These are phyloP conservation scores for Bathynomus jamesi DNA, from an alignment of 1,140 invertebrate genomes.

Conservation along the genomic window DNA sequence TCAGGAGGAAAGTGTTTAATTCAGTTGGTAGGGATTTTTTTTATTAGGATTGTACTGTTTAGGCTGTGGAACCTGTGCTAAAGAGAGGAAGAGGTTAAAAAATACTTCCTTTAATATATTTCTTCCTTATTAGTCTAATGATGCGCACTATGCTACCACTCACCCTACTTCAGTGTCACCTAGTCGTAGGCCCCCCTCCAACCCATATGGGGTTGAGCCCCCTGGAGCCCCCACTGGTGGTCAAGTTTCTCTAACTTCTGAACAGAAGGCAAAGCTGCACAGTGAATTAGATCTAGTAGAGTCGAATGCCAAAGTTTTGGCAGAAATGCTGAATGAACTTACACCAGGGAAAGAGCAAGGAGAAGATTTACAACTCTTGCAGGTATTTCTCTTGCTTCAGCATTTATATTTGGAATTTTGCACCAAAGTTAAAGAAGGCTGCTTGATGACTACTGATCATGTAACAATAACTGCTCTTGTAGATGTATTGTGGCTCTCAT, in stretches of 20 bases:
- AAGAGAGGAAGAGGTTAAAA: too few species aligned
- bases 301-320: conserved; percentile 85
- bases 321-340: conserved; percentile 88
- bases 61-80: too few species aligned
- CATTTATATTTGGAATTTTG: too few species aligned
- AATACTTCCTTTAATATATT: too few species aligned
- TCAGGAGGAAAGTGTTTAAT: too few species aligned
- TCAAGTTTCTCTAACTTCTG: conserved; percentile 53
- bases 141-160: neutral
- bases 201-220: neutral
- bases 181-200: neutral
- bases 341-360: conserved; percentile 61
- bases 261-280: conserved; percentile 78
- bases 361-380: conserved; percentile 61
- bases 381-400: conserved; percentile 47
- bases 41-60: too few species aligned
- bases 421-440: too few species aligned
- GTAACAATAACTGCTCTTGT: too few species aligned
- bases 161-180: neutral
- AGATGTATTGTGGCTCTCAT: too few species aligned
- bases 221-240: neutral
- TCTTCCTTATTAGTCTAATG: neutral
- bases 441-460: too few species aligned
- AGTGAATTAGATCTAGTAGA: conserved; percentile 88
- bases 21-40: too few species aligned